phyloP scores from a whole-genome alignment of 1,140 invertebrate genomes.

The Copidosoma floridanum region DNA sequence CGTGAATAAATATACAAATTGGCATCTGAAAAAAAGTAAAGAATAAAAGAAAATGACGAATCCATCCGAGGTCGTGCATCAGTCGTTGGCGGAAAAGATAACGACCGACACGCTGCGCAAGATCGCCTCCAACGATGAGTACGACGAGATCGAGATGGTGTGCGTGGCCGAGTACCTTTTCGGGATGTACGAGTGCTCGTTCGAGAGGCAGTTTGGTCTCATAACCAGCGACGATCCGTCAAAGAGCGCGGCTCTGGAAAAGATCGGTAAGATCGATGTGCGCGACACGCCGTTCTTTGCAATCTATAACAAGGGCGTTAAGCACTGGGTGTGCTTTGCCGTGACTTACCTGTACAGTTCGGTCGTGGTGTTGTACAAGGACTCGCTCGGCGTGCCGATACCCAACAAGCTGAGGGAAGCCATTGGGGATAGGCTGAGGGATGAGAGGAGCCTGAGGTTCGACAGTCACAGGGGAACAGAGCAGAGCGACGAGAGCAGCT shows the following conservation, averaged over 20 bases:
- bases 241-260: not conserved
- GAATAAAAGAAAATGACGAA: too few relatives aligned
- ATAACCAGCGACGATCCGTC: not conserved
- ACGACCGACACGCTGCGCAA: slow-evolving; percentile 17
- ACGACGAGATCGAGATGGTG: slow-evolving; percentile 21
- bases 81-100: slow-evolving; percentile 8
- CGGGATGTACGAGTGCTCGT: slow-evolving; percentile 15
- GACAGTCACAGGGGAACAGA: slow-evolving; percentile 20
- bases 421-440: slow-evolving; percentile 1
- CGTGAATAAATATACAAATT: too few relatives aligned
- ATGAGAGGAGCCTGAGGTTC: not conserved
- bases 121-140: slow-evolving; percentile 24
- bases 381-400: slow-evolving; percentile 11
- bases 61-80: too few relatives aligned
- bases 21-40: too few relatives aligned
- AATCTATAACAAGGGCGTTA: not conserved
- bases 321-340: slow-evolving; percentile 20
- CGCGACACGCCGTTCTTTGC: slow-evolving; percentile 1
- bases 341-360: slow-evolving; percentile 7
- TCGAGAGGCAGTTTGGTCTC: slow-evolving; percentile 8
- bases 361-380: slow-evolving; percentile 19
- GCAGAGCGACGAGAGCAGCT: slow-evolving; percentile 18
- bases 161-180: slow-evolving; percentile 19
- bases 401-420: slow-evolving; percentile 5
- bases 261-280: not conserved